phyloP scores from a whole-genome alignment of 1,140 invertebrate genomes.

The Phymastichus coffea region DNA sequence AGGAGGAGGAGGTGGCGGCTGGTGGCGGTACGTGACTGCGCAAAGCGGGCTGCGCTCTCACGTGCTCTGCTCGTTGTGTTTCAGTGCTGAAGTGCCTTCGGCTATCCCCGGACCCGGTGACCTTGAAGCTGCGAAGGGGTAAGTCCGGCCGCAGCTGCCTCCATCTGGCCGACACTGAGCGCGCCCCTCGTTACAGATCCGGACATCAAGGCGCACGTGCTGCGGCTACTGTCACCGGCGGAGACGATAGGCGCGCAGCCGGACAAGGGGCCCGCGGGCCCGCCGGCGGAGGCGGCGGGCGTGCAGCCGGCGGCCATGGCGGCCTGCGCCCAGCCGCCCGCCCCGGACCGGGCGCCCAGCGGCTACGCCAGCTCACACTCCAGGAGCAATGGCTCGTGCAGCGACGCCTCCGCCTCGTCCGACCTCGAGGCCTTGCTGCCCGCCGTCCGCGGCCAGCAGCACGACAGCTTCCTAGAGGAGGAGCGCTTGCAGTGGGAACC shows the following conservation, averaged over 20 bases:
- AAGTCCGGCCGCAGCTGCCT: slow-evolving; percentile 48
- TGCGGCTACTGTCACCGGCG: slow-evolving; percentile 68
- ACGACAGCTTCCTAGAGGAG: slow-evolving; percentile 56
- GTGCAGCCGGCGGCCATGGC: neutral
- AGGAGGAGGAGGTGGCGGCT: too few relatives aligned
- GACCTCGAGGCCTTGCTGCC: slow-evolving; percentile 56
- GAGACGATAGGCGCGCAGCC: slow-evolving; percentile 46
- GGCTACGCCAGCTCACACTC: slow-evolving; percentile 30
- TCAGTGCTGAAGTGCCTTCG: slow-evolving; percentile 89
- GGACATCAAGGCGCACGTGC: slow-evolving; percentile 77
- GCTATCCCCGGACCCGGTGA: slow-evolving; percentile 82
- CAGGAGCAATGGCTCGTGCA: slow-evolving; percentile 55
- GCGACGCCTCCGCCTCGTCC: slow-evolving; percentile 51
- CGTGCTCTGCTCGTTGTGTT: too few relatives aligned
- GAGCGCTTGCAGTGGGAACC: slow-evolving; percentile 61
- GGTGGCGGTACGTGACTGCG: too few relatives aligned
- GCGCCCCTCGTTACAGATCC: slow-evolving; percentile 73
- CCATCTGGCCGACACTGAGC: too few relatives aligned
- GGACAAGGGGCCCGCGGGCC: slow-evolving; percentile 28
- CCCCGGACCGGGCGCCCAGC: neutral
- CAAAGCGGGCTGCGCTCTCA: too few relatives aligned
- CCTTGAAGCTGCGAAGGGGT: slow-evolving; percentile 85
- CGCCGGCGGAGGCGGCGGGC: slow-evolving; percentile 8
- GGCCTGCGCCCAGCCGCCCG: slow-evolving; percentile 11
- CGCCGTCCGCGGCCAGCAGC: slow-evolving; percentile 28